Base-by-base conservation (phyloP, 2,113 vertebrate genomes). In the Cinclus mexicanus region DNA sequence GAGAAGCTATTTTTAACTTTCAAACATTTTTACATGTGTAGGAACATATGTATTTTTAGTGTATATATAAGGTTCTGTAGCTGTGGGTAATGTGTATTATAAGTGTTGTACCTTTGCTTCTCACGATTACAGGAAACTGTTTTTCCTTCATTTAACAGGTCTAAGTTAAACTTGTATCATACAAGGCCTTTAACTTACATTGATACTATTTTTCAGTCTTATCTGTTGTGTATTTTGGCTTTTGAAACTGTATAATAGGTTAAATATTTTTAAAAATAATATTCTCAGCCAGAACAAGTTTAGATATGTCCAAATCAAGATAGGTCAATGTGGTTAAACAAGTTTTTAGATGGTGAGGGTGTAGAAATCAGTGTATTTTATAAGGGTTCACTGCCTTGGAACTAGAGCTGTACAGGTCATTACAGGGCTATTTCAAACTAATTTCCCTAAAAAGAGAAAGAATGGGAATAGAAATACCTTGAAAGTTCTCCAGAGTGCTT, bases 351-450 rank as follows among this genome's bases (percentile, higher is more conserved):
- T 37, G 41, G 12, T 37, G 35, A 13, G 6, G 7, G 4, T 46
- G 19, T 44, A n/a, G 12, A 74, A 71, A 53, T 80, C 12, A 44
- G 9, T 74, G 11, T 70, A 35, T 39, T 91, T 57, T 89, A 4
- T 47, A 35, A 52, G n/a, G 6, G 17, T 4, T 56, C 2, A 1
- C 37, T 2, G 2, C 11, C 4, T 39, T 26, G 50, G 29, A 52
- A 11, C 41, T 65, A 42, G 59, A 52, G 13, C 46, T 87, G 19
- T 61, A 18, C 14, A 13, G 63, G 14, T 55, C 7, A 21, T 41
- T 67, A 37, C 26, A 7, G 4, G 4, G 41, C n/a, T 41, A 5
- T 91, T 81, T 70, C 53, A 61, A 53, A 70, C 11, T 25, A 15
- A 56, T 55, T 74, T 90, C 26, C 33, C 24, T 89, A 5, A 52